Percentiles rank a stretch among this genome's conserved stretches.
Evolutionary conservation across 2,888 invertebrate species (phyloP).

Genomic region (Prenolepis imparis): DNA sequence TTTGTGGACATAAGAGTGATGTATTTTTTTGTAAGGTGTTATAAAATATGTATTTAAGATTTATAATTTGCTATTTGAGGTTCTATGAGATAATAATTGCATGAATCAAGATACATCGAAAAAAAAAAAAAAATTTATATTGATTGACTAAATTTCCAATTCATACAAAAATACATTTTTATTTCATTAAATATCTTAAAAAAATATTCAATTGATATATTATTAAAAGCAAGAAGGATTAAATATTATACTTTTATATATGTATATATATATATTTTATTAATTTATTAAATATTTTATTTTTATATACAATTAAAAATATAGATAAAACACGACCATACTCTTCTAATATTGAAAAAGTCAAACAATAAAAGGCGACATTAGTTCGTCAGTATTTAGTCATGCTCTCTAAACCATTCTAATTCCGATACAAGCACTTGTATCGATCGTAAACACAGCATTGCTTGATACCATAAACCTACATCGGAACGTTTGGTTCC

Average conservation of each 20-base stretch:
- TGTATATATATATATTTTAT: background rate
- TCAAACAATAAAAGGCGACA: slow-evolving; percentile 43
- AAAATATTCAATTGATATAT: background rate
- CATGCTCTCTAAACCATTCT: slow-evolving; percentile 69
- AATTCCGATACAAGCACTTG: slow-evolving; percentile 67
- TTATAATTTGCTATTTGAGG: background rate
- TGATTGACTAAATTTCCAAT: background rate
- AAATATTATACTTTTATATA: too few relatives aligned
- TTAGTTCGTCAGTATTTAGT: slow-evolving; percentile 50
- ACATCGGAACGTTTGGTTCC: slow-evolving; percentile 60
- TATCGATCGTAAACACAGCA: slow-evolving; percentile 74
- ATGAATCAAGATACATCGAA: background rate
- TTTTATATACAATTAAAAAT: background rate
- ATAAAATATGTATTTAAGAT: background rate
- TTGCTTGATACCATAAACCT: slow-evolving; percentile 72
- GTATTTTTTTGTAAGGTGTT: background rate
- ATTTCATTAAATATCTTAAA: background rate
- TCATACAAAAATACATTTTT: background rate
- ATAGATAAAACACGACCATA: background rate
- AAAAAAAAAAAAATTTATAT: background rate
- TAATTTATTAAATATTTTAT: background rate
- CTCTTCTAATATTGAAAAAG: slow-evolving; percentile 13
- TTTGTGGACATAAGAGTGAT: background rate
- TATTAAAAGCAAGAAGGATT: background rate
- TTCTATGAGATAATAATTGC: background rate